Evolutionary conservation across 1,140 invertebrate genomes (phyloP), one percentile per base, ranked within the genome.

Genomic region (Drosophila triauraria): DNA sequence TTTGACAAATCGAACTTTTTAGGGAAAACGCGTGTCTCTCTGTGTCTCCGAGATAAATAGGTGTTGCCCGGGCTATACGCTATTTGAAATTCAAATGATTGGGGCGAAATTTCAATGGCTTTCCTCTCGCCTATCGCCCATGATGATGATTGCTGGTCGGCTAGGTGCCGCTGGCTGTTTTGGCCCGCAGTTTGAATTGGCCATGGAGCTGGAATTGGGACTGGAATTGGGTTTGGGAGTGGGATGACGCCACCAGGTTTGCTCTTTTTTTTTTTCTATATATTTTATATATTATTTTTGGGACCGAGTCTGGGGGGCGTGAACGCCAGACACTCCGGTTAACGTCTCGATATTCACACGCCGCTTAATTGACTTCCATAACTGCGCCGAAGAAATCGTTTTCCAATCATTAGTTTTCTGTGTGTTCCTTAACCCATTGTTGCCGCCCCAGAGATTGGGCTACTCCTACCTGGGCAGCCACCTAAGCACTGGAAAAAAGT

Each of bases 31-130:
- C 51, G 65, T 67, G 79, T 77, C 38, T 50, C 32, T n/a, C 17
- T 32, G 32, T 43, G 35, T 15, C 17, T 40, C 20, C 3, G 51
- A 60, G 51, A 65, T 48, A 25, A 68, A 71, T 50, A 70, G 67
- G 69, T 72, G 69, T 79, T 79, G 82, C 64, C 61, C 57, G 54
- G 62, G 56, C 51, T 40, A 1, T 20, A 7, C 6, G 27, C 6
- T 30, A 85, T 85, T 85, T 85, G 68, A 86, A 82, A 70, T 85
- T 85, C 78, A 85, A 86, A 82, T 82, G 78, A 83, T 82, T 71
- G 61, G 62, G 69, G 65, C 81, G 63, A 75, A 82, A 75, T 82
- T 75, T 64, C 23, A 50, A 23, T 74, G 25, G 40, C 44, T 56
- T 58, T 67, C 23, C 42, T 48, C 71, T 25, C 60, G 13, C 4